Conservation (phyloP, 2,797 vertebrate genomes). For the Columba guinea region DNA sequence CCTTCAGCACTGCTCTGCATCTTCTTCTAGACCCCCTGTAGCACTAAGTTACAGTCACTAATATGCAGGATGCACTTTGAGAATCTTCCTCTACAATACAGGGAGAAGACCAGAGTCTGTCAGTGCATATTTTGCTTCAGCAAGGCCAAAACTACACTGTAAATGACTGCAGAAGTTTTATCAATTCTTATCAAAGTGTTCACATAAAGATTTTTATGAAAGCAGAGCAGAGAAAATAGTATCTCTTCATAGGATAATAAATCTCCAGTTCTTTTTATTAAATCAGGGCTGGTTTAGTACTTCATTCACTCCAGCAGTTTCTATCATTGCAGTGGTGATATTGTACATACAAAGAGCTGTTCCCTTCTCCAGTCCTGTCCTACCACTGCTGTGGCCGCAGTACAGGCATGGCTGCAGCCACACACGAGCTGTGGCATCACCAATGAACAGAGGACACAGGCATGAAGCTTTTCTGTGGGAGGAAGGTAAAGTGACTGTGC, state of each 20-base stretch:
- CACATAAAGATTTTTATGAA: background rate
- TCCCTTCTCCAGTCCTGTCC: background rate
- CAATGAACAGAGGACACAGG: fast-evolving
- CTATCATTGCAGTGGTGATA: background rate
- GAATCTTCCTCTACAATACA: background rate
- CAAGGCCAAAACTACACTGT: background rate
- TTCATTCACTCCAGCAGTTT: background rate
- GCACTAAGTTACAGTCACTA: background rate
- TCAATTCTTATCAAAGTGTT: background rate
- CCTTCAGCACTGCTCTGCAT: background rate
- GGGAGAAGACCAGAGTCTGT: background rate
- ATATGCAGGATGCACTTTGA: fast-evolving
- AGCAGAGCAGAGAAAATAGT: background rate
- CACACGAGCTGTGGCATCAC: background rate
- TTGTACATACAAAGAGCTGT: background rate
- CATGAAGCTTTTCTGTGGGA: fast-evolving
- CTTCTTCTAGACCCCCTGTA: background rate
- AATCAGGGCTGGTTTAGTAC: background rate
- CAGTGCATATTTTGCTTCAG: background rate
- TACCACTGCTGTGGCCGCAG: too few species aligned
- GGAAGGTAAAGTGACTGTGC: background rate
- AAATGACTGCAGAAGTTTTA: background rate
- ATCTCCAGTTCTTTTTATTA: background rate
- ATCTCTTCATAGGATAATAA: background rate
- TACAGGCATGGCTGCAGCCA: fast-evolving